Percentiles rank a stretch among this genome's conserved stretches.
These are phyloP conservation scores for Rhopalosiphum padi DNA, from an alignment of 1,140 invertebrate genomes.

Conservation along the genomic window DNA sequence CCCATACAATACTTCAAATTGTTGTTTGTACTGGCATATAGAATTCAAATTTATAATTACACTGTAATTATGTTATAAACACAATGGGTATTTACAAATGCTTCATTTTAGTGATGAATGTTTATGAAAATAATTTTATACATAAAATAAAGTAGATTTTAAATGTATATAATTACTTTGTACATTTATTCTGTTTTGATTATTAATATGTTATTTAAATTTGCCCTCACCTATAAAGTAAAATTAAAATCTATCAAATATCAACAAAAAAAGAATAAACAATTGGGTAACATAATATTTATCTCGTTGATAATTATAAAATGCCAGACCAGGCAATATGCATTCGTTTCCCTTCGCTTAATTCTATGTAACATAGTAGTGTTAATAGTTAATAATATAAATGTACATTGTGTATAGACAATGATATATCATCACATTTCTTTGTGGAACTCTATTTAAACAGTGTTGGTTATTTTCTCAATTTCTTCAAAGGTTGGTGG, in stretches of 20 bases:
- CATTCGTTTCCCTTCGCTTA: not conserved
- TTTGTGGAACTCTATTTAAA: not conserved
- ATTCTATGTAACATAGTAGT: not conserved
- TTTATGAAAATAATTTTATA: not conserved
- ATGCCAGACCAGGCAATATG: not conserved
- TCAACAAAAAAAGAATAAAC: too few species aligned
- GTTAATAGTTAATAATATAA: not conserved
- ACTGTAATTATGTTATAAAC: not conserved
- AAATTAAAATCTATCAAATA: too few species aligned
- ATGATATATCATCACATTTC: not conserved
- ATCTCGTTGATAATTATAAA: too few species aligned
- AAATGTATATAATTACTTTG: not conserved
- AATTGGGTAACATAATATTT: too few species aligned
- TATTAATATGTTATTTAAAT: too few species aligned
- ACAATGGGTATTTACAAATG: not conserved
- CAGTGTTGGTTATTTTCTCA: not conserved
- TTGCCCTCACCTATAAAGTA: too few species aligned
- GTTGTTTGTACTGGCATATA: not conserved
- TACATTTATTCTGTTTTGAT: too few species aligned
- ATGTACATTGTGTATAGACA: not conserved
- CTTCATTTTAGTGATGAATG: not conserved
- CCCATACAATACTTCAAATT: not conserved
- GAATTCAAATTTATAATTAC: conserved; percentile 4
- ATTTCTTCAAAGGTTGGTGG: not conserved
- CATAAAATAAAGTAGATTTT: not conserved